Evolutionary conservation across 2,888 invertebrate genomes (phyloP), one percentile per base, ranked within the genome.

Genomic region (Silvanus unidentatus): DNA sequence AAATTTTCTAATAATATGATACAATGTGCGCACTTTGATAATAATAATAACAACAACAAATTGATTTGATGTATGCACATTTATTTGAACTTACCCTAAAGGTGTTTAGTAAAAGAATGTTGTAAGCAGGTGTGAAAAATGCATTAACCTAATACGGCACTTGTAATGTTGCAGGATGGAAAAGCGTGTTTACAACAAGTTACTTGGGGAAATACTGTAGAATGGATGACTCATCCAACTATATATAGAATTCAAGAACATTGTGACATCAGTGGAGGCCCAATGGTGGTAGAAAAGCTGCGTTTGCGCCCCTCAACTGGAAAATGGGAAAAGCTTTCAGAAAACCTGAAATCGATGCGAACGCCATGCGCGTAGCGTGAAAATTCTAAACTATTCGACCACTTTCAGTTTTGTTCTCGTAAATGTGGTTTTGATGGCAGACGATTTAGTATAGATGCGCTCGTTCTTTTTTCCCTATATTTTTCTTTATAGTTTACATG

Each of bases 171-270:
- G 53, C 55, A 58, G 56, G 55, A 59, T 56, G 54, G 53, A 54
- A 57, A 59, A 29, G 16, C 37, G 63, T 62, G 61, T 53, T 58
- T 54, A 57, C 60, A 50, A 59, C 52, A 41, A 51, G 57, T 52
- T 50, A 53, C 57, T 63, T 54, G 54, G 64, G 65, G 62, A 64
- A 68, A 68, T 62, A 69, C 69, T 70, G 68, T 65, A 60, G 57
- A 57, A 52, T 50, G 58, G 64, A 68, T 70, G 70, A 70, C 55
- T 70, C 70, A 70, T 66, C 64, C 57, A 4, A 64, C 62, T 69
- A 69, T 68, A 67, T 70, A 70, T 69, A 69, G 68, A 64, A 65
- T 59, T 58, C 51, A 58, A 57, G 50, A 58, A 56, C 51, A 49
- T 46, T 57, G 59, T 65, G 65, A 66, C 64, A 64, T 65, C 63